Evolutionary conservation across 2,797 vertebrate genomes (phyloP).

Genomic region (Pipistrellus kuhlii): DNA sequence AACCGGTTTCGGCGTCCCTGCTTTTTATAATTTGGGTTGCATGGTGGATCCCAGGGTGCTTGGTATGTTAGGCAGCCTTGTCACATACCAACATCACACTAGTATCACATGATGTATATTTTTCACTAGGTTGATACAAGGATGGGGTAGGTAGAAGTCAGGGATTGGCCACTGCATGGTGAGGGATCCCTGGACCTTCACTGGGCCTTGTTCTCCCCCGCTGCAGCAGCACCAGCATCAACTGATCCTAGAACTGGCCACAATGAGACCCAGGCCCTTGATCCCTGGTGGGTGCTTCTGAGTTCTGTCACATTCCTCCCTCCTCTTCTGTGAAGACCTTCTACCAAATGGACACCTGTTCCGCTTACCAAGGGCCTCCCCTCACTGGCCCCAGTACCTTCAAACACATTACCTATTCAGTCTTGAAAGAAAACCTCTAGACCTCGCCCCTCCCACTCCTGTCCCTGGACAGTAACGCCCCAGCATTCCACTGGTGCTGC

Average conservation of each 20-base stretch:
- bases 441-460: neutral
- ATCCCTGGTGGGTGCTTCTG: neutral
- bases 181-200: neutral
- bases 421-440: neutral
- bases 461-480: neutral
- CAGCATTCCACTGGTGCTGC: neutral
- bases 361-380: neutral
- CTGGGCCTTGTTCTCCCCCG: neutral
- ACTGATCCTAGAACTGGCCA: neutral
- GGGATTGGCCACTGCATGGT: neutral
- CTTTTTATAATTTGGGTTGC: neutral
- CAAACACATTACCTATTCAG: neutral
- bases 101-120: neutral
- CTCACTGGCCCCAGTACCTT: neutral
- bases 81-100: neutral
- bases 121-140: neutral
- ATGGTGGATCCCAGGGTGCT: neutral
- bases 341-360: neutral
- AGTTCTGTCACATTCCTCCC: neutral
- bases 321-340: neutral
- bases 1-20: neutral
- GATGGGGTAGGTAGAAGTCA: neutral
- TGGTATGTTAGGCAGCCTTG: neutral
- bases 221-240: neutral
- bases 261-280: neutral